phyloP scores from a whole-genome alignment of 2,113 vertebrate genomes.

The Albula glossodonta region DNA sequence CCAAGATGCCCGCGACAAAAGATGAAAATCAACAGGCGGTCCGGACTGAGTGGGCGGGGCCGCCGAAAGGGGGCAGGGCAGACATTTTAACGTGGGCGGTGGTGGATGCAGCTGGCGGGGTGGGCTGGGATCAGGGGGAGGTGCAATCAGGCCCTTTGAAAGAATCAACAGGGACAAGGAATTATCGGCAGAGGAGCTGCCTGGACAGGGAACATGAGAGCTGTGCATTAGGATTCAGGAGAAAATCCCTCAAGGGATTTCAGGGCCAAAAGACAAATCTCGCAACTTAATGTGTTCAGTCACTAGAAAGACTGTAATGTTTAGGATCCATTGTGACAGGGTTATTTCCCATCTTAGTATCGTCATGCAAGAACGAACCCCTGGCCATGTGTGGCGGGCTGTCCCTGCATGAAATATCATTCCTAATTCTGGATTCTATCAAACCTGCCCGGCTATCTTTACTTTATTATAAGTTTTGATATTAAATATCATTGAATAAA shows the following conservation, averaged over 20 bases:
- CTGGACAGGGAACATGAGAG: conserved; percentile 1
- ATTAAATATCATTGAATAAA: no score
- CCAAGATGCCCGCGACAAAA: no score
- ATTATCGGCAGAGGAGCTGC: conserved; percentile 64
- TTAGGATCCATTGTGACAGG: not conserved
- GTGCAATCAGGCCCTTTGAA: conserved; percentile 27
- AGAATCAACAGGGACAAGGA: conserved; percentile 52
- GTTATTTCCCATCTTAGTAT: not conserved
- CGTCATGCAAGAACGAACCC: not conserved
- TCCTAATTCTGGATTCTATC: not conserved
- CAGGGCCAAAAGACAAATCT: not conserved
- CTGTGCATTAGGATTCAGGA: conserved; percentile 1
- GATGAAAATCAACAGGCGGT: conserved; percentile 26
- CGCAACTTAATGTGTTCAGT: not conserved
- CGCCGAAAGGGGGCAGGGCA: conserved; percentile 20
- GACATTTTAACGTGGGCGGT: not conserved
- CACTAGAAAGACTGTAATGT: not conserved
- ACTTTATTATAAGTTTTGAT: no score
- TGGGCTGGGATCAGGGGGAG: not conserved
- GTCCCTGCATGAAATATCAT: not conserved
- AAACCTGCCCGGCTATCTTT: no score
- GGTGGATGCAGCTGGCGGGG: conserved; percentile 14
- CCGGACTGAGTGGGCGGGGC: conserved; percentile 40
- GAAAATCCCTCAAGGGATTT: not conserved
- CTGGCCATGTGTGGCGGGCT: not conserved